phyloP scores from a whole-genome alignment of 2,113 vertebrate species.

The Chionomys nivalis region DNA sequence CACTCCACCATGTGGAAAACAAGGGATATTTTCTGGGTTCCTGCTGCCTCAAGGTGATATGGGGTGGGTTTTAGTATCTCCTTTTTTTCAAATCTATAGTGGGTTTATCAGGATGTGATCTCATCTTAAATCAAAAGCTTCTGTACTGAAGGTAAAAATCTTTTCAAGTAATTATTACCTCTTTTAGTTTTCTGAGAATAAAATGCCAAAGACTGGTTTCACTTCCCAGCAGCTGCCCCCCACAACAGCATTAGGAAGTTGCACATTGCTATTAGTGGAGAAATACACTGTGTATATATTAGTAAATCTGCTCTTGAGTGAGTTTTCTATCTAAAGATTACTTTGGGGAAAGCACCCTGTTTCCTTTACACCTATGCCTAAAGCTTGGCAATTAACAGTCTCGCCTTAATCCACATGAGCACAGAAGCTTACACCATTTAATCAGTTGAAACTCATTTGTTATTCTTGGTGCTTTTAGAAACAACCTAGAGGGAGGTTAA shows the following conservation, averaged over 20 bases:
- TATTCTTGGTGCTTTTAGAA: constrained; percentile 62
- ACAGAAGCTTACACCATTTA: constrained; percentile 65
- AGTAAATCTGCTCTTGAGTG: neutral
- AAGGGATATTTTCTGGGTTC: neutral
- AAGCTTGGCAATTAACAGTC: neutral
- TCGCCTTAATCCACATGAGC: constrained; percentile 17
- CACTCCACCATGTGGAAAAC: neutral
- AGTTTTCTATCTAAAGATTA: neutral
- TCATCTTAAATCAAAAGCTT: neutral
- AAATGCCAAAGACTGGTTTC: neutral
- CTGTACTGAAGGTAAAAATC: neutral
- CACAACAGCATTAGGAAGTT: neutral
- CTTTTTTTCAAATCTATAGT: too few species aligned
- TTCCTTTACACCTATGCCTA: neutral
- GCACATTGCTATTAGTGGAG: neutral
- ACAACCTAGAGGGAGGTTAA: constrained; percentile 84
- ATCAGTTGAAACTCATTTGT: constrained; percentile 78
- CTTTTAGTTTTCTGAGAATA: constrained; percentile 16
- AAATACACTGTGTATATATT: neutral
- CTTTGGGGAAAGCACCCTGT: neutral
- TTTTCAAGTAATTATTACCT: neutral
- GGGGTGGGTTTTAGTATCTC: neutral
- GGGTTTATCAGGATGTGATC: neutral
- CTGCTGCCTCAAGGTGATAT: neutral
- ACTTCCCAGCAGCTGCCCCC: neutral